These are phyloP conservation scores for Dryobota labecula DNA, from an alignment of 2,888 invertebrate species.

Conservation along the genomic window DNA sequence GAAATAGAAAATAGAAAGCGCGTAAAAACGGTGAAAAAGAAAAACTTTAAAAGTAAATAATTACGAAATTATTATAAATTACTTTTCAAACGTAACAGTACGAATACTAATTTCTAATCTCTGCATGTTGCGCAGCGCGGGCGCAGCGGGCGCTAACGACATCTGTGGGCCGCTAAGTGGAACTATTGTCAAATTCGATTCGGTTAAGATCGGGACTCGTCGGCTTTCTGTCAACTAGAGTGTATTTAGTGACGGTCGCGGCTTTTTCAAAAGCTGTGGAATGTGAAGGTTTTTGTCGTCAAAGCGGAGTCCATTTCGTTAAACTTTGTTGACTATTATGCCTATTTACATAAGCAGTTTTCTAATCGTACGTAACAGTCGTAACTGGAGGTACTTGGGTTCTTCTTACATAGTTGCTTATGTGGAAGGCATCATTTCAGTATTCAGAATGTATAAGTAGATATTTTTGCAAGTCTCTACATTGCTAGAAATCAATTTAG, in stretches of 20 bases:
- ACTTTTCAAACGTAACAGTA: constrained; percentile 60
- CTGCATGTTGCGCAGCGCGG: constrained; percentile 75
- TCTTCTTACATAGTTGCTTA: neutral
- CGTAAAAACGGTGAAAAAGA: no score
- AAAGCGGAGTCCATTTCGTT: constrained; percentile 59
- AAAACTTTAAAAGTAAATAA: neutral
- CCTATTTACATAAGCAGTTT: constrained; percentile 67
- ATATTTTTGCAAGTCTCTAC: neutral
- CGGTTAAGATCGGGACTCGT: constrained; percentile 78
- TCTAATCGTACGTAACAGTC: constrained; percentile 58
- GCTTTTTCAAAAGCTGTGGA: constrained; percentile 82
- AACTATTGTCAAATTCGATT: constrained; percentile 87
- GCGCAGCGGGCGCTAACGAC: constrained; percentile 89
- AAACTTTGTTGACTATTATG: constrained; percentile 66
- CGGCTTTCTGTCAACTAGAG: constrained; percentile 84
- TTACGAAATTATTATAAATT: no score
- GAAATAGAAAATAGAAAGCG: neutral
- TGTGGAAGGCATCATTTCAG: neutral
- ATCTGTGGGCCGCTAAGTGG: constrained; percentile 87
- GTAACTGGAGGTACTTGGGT: constrained; percentile 3
- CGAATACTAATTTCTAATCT: constrained; percentile 79
- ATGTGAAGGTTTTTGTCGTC: constrained; percentile 81
- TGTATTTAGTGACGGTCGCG: constrained; percentile 86
- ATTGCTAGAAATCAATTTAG: neutral
- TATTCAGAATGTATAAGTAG: neutral